A percentile compares a stretch with the other conserved stretches of the same genome.
These are phyloP conservation scores for Thunnus albacares DNA, from an alignment of 2,797 vertebrate genomes.

Conservation along the genomic window DNA sequence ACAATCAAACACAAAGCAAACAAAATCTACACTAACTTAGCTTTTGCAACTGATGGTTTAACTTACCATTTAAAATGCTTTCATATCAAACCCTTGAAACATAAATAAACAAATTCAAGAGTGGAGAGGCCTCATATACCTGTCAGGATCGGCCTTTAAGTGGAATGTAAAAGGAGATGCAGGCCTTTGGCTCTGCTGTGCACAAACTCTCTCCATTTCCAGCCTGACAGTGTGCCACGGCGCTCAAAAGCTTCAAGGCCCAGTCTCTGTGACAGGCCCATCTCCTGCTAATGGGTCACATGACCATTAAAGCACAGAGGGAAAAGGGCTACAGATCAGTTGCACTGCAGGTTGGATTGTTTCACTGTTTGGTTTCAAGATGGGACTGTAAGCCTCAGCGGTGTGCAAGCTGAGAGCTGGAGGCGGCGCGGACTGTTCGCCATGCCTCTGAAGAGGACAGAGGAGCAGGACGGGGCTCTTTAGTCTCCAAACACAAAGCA, in stretches of 20 bases:
- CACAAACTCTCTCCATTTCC: conserved; percentile 53
- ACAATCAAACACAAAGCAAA: conserved; percentile 50
- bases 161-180: conserved; percentile 52
- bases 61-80: conserved; percentile 50
- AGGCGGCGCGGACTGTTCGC: conserved; percentile 62
- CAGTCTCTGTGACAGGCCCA: conserved; percentile 70
- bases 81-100: conserved; percentile 49
- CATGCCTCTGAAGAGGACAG: conserved; percentile 63
- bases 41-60: conserved; percentile 59
- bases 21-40: conserved; percentile 31
- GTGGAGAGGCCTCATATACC: conserved; percentile 51
- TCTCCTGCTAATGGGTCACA: conserved; percentile 75
- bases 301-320: conserved; percentile 65
- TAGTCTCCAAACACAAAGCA: conserved; percentile 66
- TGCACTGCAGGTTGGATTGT: conserved; percentile 60
- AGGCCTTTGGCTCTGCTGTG: conserved; percentile 47
- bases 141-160: conserved; percentile 62
- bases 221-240: conserved; percentile 61
- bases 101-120: conserved; percentile 55
- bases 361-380: conserved; percentile 62
- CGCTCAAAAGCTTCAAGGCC: conserved; percentile 73
- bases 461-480: conserved; percentile 64
- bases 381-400: conserved; percentile 44
- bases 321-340: conserved; percentile 63
- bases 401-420: conserved; percentile 60